A percentile compares a stretch with the other conserved stretches of the same genome.
Conservation (phyloP, 2,113 vertebrate species). For the Mungos mungo region DNA sequence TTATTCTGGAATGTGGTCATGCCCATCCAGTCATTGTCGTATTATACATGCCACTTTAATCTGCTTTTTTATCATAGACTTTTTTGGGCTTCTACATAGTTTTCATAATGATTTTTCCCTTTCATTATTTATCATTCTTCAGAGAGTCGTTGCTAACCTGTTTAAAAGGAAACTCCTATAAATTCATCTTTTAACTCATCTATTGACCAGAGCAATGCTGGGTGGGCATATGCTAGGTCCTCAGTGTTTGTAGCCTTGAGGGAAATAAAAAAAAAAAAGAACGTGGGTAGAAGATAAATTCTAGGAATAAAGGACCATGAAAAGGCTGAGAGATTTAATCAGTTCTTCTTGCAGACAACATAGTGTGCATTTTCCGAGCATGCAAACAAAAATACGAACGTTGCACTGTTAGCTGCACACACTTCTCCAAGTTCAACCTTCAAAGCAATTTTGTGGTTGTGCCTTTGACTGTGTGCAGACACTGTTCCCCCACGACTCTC, state of each 20-base stretch:
- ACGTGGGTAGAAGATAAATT: background rate
- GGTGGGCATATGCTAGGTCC: background rate
- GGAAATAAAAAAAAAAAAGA: background rate
- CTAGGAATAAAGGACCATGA: background rate
- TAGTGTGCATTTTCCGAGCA: background rate
- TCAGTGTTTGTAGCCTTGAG: background rate
- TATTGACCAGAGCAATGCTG: background rate
- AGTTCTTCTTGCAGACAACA: background rate
- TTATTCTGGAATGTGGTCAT: background rate
- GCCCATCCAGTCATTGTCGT: background rate
- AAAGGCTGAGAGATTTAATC: conserved; percentile 12
- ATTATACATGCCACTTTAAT: background rate
- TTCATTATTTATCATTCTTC: background rate
- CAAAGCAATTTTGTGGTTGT: background rate
- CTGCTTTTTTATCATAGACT: background rate
- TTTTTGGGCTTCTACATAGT: background rate
- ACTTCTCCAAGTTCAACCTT: background rate
- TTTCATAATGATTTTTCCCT: background rate
- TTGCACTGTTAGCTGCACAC: background rate
- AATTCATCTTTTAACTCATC: background rate
- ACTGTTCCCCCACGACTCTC: background rate
- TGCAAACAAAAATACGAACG: background rate
- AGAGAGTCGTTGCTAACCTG: background rate
- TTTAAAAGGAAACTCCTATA: background rate
- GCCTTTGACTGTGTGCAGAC: background rate